These are phyloP conservation scores for Lycia hirtaria DNA, from an alignment of 2,888 invertebrate species.

Conservation along the genomic window DNA sequence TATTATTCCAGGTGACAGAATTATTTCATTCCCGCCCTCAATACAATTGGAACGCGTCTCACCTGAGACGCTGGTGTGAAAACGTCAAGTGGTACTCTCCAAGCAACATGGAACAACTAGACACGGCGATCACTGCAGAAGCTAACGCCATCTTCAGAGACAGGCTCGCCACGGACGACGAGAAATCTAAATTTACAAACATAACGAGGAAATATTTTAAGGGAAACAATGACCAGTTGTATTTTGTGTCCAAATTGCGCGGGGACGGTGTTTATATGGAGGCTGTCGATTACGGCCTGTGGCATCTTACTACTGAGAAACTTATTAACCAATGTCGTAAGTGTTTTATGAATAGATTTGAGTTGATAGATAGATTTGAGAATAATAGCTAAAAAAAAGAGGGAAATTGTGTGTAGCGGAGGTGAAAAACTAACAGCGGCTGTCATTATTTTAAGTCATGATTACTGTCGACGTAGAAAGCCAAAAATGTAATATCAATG, in stretches of 20 bases:
- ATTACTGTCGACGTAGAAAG: no score
- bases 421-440: no score
- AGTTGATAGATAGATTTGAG: no score
- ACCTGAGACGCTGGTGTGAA: slow-evolving; percentile 90
- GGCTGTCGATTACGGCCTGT: slow-evolving; percentile 82
- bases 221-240: slow-evolving; percentile 54
- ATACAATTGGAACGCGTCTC: slow-evolving; percentile 91
- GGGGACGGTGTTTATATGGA: slow-evolving; percentile 73
- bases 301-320: slow-evolving; percentile 86
- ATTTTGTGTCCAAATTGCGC: slow-evolving; percentile 60
- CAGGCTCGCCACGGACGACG: slow-evolving; percentile 88
- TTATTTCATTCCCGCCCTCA: slow-evolving; percentile 77
- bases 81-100: slow-evolving; percentile 87
- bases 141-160: slow-evolving; percentile 91
- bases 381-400: no score
- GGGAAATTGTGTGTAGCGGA: no score
- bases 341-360: slow-evolving; percentile 48
- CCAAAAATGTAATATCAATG: no score
- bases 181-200: slow-evolving; percentile 87
- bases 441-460: no score
- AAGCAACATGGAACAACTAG: slow-evolving; percentile 52
- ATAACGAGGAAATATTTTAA: slow-evolving; percentile 84
- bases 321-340: slow-evolving; percentile 88
- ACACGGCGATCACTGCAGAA: slow-evolving; percentile 89
- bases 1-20: slow-evolving; percentile 59